Evolutionary conservation across 1,140 invertebrate genomes (phyloP).

Genomic region (Halotydeus destructor): DNA sequence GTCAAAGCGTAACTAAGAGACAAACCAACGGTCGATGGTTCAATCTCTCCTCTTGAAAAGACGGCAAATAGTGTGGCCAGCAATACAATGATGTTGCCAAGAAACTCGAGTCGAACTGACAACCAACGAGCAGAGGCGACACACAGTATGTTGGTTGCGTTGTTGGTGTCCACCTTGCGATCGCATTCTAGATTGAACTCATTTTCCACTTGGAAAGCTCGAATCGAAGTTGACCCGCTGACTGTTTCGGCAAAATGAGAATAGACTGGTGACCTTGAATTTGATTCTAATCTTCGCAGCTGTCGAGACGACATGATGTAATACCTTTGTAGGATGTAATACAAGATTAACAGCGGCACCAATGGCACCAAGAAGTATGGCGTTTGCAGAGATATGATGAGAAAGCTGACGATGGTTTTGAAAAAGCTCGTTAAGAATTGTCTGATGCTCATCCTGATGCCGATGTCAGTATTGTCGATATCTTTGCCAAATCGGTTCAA

Average conservation of each 20-base stretch:
- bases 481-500: constrained; percentile 40
- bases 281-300: constrained; percentile 30
- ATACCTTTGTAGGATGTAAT: constrained; percentile 37
- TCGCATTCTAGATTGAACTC: constrained; percentile 25
- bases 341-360: constrained; percentile 58
- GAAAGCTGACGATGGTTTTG: constrained; percentile 58
- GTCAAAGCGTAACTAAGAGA: constrained; percentile 72
- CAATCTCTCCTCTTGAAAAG: constrained; percentile 36
- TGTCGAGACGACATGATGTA: constrained; percentile 31
- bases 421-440: constrained; percentile 26
- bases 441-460: constrained; percentile 29
- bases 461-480: constrained; percentile 28
- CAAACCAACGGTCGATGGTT: constrained; percentile 57
- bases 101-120: constrained; percentile 23
- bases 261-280: constrained; percentile 30
- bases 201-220: constrained; percentile 21
- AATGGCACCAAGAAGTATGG: constrained; percentile 62
- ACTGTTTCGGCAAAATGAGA: constrained; percentile 28
- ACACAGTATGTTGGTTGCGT: constrained; percentile 26
- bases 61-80: constrained; percentile 23
- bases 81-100: constrained; percentile 23
- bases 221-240: constrained; percentile 23
- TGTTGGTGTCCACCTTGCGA: constrained; percentile 30
- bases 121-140: constrained; percentile 22
- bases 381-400: constrained; percentile 37